These are phyloP conservation scores for Myotis vivesi DNA, from an alignment of 2,797 vertebrate genomes.

Conservation along the genomic window DNA sequence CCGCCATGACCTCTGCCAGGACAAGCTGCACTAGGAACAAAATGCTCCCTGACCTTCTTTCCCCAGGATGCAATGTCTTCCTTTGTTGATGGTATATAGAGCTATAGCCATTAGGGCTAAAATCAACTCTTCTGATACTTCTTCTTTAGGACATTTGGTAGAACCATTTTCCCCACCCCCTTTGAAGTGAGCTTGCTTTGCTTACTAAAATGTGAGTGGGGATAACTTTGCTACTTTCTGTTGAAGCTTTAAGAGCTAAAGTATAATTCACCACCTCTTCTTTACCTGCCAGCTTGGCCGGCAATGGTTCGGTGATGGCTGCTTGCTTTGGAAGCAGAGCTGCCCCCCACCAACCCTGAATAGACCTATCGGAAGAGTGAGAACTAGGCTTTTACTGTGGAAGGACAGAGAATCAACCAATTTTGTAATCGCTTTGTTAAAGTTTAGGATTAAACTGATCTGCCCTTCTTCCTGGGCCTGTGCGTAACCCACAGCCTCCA, in stretches of 20 bases:
- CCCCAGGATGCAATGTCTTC: background rate
- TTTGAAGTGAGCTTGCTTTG: background rate
- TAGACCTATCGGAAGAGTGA: background rate
- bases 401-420: background rate
- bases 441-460: background rate
- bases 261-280: background rate
- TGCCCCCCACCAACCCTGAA: background rate
- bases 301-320: background rate
- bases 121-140: background rate
- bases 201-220: background rate
- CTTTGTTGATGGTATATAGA: background rate
- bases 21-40: background rate
- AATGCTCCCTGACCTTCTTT: background rate
- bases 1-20: background rate
- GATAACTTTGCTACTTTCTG: background rate
- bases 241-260: background rate
- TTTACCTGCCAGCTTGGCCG: background rate
- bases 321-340: background rate
- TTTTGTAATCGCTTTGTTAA: background rate
- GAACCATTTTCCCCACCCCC: background rate
- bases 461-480: background rate
- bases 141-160: background rate
- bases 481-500: background rate
- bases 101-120: background rate
- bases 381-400: background rate